Evolutionary conservation across 2,113 vertebrate species (phyloP), one percentile per base, ranked within the genome.

Genomic region (Pampusana beccarii): DNA sequence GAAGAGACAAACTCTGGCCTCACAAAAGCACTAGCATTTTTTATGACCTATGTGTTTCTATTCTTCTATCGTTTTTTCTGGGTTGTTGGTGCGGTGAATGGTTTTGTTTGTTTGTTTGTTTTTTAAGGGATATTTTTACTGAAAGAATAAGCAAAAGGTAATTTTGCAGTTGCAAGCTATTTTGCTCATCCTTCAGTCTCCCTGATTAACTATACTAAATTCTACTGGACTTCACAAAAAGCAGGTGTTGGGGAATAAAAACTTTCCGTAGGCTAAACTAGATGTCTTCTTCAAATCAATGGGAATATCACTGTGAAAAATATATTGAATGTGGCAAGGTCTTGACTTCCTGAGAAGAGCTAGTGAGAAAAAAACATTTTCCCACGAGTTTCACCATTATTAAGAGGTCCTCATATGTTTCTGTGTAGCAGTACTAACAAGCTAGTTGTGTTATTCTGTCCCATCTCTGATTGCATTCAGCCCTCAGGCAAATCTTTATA

Each of bases 401-500:
- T 92, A 85, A 62, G 75, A 84, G 62, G 26, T 90, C 57, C 40
- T 94, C 24, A 7, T 71, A 31, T 84, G 38, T 64, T 95, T 93
- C 78, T 93, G 2, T 78, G 67, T 5, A 91, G 82, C 61, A 89
- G 51, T 69, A 67, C 73, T 96, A 93, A 97, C 90, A 84, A 96
- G 88, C 18, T 62, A 42, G 57, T 85, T 90, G 61, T 93, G 92
- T 82, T 51, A 87, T 93, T 96, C 92, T 90, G 77, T 92, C 77
- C 86, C 56, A 44, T 72, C 81, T 92, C 90, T 93, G 91, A 95
- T 96, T 96, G 77, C 82, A 85, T 84, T 94, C 93, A 96, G 56
- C 77, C 96, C 95, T 96, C 51, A 38, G 96, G 97, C 95, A 93
- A 93, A 83, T 87, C 72, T 95, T 96, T 89, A 88, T 90, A 85